Evolutionary conservation across 2,113 vertebrate species (phyloP), one percentile per base, ranked within the genome.

Genomic region (Zapus hudsonius): DNA sequence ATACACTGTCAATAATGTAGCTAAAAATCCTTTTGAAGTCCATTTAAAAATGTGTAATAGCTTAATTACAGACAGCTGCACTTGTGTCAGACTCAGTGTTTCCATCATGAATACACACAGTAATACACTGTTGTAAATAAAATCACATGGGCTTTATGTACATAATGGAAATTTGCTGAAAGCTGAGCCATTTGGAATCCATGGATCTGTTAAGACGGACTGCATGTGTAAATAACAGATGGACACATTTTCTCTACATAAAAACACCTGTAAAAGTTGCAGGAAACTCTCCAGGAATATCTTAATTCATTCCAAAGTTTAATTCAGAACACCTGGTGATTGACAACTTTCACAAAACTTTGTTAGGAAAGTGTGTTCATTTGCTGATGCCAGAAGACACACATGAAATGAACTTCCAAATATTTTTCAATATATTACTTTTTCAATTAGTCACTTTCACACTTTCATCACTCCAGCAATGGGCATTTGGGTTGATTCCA

Each of bases 221-320:
- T 88, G 80, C 90, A 75, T 84, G n/a, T 85, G 29, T 95, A 84
- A 94, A 96, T 85, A 92, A 29, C 94, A 94, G 90, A 87, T 92
- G 92, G 82, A 33, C 23, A 47, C 20, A 29, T 76, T 90, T 82
- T 84, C 25, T 86, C 47, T 78, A 57, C 25, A 88, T 90, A 84
- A 75, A 85, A 94, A 94, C 92, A 96, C 83, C 95, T 95, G 69
- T 83, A 82, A 73, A 69, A 69, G 67, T 52, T 61, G 23, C 63
- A 90, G 74, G 47, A 61, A 89, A 59, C 5, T 3, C 73, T 89
- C 87, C 82, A 84, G 44, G 59, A 80, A 92, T 84, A 70, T 11
- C 36, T 84, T 55, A 19, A 88, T 80, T 93, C n/a, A n/a, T 94
- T 81, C 81, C 20, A 92, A 61, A 91, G 76, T 89, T 59, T 86